Percentiles rank a stretch among this genome's conserved stretches.
Evolutionary conservation across 2,888 invertebrate species (phyloP).

Genomic region (Rotaria sp.): DNA sequence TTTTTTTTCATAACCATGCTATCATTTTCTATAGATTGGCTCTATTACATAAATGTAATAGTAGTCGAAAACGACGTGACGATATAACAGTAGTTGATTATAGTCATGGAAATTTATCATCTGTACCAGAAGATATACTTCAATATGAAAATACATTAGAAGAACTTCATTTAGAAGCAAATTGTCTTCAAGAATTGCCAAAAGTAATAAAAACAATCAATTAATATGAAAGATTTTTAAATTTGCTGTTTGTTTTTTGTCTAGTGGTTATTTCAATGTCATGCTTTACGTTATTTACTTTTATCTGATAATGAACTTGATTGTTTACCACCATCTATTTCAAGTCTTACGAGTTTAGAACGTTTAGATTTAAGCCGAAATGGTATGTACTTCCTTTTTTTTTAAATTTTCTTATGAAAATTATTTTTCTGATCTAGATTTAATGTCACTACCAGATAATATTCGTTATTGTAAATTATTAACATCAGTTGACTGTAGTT

Average conservation of each 20-base stretch:
- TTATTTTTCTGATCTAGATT: conserved; percentile 57
- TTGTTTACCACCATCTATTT: conserved; percentile 75
- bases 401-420: too few relatives aligned
- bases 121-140: conserved; percentile 39
- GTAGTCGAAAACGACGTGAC: conserved; percentile 36
- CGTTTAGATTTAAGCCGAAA: conserved; percentile 76
- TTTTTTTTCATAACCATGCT: neutral
- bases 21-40: neutral
- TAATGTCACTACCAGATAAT: conserved; percentile 75
- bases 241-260: conserved; percentile 33
- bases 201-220: conserved; percentile 13
- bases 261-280: conserved; percentile 78
- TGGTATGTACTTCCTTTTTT: conserved; percentile 55
- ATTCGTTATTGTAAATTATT: conserved; percentile 79
- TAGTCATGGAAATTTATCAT: conserved; percentile 38
- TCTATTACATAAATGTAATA: conserved; percentile 32
- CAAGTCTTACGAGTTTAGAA: conserved; percentile 73
- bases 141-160: conserved; percentile 36
- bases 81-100: conserved; percentile 36
- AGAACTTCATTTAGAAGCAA: conserved; percentile 37
- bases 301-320: conserved; percentile 83
- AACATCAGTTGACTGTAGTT: conserved; percentile 74
- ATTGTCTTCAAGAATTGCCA: conserved; percentile 38
- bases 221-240: neutral
- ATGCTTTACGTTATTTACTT: conserved; percentile 73